Evolutionary conservation across 2,888 invertebrate genomes (phyloP).

Genomic region (Seira musarum): DNA sequence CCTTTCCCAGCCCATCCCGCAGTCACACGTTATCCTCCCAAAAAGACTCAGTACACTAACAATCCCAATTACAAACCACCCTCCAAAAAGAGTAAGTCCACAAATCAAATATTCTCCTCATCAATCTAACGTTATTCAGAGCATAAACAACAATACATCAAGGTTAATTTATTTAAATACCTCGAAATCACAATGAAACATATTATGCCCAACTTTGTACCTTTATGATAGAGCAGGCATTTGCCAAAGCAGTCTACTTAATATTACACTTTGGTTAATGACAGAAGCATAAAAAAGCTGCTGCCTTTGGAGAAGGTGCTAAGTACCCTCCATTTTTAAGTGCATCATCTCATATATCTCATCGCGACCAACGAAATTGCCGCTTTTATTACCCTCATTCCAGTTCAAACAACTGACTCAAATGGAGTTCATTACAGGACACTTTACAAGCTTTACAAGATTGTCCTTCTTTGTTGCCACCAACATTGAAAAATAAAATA

Average conservation of each 20-base stretch:
- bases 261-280: neutral
- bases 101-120: neutral
- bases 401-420: neutral
- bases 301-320: neutral
- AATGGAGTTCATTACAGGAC: neutral
- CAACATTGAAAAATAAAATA: neutral
- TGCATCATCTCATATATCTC: neutral
- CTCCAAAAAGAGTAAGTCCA: conserved; percentile 78
- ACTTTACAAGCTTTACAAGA: neutral
- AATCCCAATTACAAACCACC: conserved; percentile 76
- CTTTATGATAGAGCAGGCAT: too few relatives aligned
- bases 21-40: conserved; percentile 71
- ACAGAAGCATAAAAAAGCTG: neutral
- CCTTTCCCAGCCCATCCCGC: conserved; percentile 71
- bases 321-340: neutral
- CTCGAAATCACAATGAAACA: too few relatives aligned
- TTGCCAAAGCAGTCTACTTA: too few relatives aligned
- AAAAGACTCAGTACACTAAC: conserved; percentile 69
- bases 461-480: neutral
- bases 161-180: too few relatives aligned
- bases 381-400: neutral
- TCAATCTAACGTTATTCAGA: neutral
- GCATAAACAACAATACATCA: neutral
- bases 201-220: too few relatives aligned
- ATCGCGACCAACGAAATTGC: neutral